These are phyloP conservation scores for Pica pica DNA, from an alignment of 2,113 vertebrate genomes.

Conservation along the genomic window DNA sequence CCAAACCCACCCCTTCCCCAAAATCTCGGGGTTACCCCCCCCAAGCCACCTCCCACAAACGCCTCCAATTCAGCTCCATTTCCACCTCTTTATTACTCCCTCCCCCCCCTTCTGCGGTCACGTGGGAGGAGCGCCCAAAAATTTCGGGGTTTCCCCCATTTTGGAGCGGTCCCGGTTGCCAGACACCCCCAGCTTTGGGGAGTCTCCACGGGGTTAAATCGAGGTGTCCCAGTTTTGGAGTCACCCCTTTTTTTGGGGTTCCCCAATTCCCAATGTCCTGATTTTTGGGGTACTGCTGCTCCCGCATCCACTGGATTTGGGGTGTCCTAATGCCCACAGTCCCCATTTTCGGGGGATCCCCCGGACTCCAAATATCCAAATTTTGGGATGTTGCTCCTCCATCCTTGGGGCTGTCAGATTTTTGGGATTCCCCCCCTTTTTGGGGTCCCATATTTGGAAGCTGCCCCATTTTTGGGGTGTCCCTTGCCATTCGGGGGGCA, in stretches of 20 bases:
- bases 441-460: too few species aligned
- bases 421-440: accelerated
- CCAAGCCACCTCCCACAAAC: neutral
- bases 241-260: too few species aligned
- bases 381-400: too few species aligned
- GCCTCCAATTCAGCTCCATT: neutral
- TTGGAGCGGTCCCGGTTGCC: neutral
- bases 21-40: neutral
- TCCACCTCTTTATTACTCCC: neutral
- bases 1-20: neutral
- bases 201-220: too few species aligned
- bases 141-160: too few species aligned
- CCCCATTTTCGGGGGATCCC: too few species aligned
- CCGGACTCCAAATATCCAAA: too few species aligned
- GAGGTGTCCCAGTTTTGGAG: neutral
- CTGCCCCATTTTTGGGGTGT: too few species aligned
- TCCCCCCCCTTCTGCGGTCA: neutral
- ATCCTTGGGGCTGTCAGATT: neutral
- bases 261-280: too few species aligned
- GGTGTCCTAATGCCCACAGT: neutral
- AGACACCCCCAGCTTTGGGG: neutral
- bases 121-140: accelerated
- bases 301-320: neutral
- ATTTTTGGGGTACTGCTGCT: neutral
- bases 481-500: neutral